Percentiles rank a stretch among this genome's conserved stretches.
Evolutionary conservation across 2,797 vertebrate genomes (phyloP).

Genomic region (Enteromius afrohamiltoni): DNA sequence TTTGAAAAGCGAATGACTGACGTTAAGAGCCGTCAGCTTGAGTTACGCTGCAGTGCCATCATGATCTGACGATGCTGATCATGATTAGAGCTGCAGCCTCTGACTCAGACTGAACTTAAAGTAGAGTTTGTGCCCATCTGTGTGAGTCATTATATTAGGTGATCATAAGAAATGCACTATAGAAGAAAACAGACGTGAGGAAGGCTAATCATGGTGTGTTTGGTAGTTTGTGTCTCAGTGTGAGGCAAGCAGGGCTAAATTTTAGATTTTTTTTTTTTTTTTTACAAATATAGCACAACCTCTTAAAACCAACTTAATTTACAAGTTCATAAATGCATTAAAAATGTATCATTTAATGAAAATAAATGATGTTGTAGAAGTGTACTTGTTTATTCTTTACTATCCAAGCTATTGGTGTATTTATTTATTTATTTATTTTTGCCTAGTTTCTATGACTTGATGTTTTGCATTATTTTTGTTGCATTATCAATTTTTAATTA

Average conservation of each 20-base stretch:
- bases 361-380: too few relatives aligned
- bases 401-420: too few relatives aligned
- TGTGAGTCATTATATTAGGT: neutral
- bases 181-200: neutral
- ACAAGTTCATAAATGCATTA: too few relatives aligned
- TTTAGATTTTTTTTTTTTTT: neutral
- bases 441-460: neutral
- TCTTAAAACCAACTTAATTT: neutral
- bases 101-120: neutral
- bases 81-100: neutral
- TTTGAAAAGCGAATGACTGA: conserved; percentile 2
- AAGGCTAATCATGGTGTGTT: neutral
- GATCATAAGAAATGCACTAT: neutral
- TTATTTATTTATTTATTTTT: too few relatives aligned
- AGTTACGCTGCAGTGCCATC: neutral
- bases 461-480: neutral
- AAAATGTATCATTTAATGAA: too few relatives aligned
- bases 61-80: conserved; percentile 16
- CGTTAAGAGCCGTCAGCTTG: neutral
- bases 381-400: too few relatives aligned
- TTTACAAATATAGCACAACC: neutral
- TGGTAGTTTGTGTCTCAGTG: neutral
- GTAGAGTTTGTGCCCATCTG: neutral
- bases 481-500: too few relatives aligned
- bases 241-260: neutral